Conservation (phyloP, 2,888 invertebrate genomes). For the Caenorhabditis sp. region DNA sequence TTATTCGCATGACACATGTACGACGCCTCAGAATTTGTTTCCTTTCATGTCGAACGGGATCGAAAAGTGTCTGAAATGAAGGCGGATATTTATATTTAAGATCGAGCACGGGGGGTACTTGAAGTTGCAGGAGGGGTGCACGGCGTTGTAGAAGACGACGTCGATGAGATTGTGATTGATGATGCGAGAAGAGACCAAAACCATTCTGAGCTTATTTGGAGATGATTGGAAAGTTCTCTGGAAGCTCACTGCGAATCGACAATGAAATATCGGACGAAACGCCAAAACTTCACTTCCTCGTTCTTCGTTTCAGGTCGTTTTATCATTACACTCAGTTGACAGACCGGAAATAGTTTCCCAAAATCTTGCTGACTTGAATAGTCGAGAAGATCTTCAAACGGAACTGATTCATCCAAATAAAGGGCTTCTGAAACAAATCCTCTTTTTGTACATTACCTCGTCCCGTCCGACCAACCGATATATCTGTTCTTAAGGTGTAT, state of each 20-base stretch:
- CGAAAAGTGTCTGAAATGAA: slow-evolving; percentile 47
- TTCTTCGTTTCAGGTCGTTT: slow-evolving; percentile 17
- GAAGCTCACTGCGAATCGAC: slow-evolving; percentile 38
- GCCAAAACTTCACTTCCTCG: slow-evolving; percentile 37
- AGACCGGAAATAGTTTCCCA: slow-evolving; percentile 37
- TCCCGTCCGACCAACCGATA: slow-evolving; percentile 15
- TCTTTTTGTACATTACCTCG: not conserved
- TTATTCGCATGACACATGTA: slow-evolving; percentile 7
- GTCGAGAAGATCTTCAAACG: slow-evolving; percentile 19
- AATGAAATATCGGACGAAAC: slow-evolving; percentile 40
- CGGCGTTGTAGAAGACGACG: slow-evolving; percentile 42
- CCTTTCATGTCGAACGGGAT: slow-evolving; percentile 46
- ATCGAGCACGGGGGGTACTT: slow-evolving; percentile 10
- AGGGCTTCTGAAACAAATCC: slow-evolving; percentile 45
- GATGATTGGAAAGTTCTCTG: not conserved
- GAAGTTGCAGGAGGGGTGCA: slow-evolving; percentile 26
- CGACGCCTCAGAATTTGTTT: slow-evolving; percentile 35
- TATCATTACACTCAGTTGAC: slow-evolving; percentile 45
- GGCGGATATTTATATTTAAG: too few relatives aligned
- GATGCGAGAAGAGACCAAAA: slow-evolving; percentile 18
- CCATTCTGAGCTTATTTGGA: slow-evolving; percentile 12
- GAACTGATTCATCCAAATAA: slow-evolving; percentile 52
- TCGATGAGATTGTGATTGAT: slow-evolving; percentile 16
- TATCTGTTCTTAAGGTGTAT: slow-evolving; percentile 26
- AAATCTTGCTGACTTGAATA: slow-evolving; percentile 22